Evolutionary conservation across 2,888 invertebrate genomes (phyloP).

Genomic region (Shargacucullia verbasci): DNA sequence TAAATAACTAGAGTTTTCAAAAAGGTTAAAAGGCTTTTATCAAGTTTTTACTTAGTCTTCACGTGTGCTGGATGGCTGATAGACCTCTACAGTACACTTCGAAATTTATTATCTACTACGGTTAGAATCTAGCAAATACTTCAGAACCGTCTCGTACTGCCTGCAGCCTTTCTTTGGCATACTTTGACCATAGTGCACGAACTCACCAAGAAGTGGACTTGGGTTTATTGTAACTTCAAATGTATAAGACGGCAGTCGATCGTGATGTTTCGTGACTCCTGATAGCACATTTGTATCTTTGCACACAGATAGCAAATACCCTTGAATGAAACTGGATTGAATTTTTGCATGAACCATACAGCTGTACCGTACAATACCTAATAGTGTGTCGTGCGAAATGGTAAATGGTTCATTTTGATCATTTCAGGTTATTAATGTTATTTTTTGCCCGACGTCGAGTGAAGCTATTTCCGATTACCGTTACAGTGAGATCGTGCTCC

Average conservation of each 20-base stretch:
- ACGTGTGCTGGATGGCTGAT: too few species aligned
- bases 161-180: too few species aligned
- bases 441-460: slow-evolving; percentile 6
- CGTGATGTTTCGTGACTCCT: too few species aligned
- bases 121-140: too few species aligned
- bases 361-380: not conserved
- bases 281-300: slow-evolving; percentile 16
- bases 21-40: too few species aligned
- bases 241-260: not conserved
- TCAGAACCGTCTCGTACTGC: too few species aligned
- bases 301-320: slow-evolving; percentile 9
- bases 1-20: too few species aligned
- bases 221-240: not conserved
- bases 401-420: slow-evolving; percentile 13
- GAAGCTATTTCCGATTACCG: slow-evolving; percentile 26
- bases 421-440: slow-evolving; percentile 4
- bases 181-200: too few species aligned
- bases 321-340: slow-evolving; percentile 13
- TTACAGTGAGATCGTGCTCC: slow-evolving; percentile 6
- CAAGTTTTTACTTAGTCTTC: too few species aligned
- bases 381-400: slow-evolving; percentile 10
- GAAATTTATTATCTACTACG: too few species aligned
- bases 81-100: too few species aligned
- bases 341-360: slow-evolving; percentile 14
- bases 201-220: too few species aligned